Evolutionary conservation across 2,797 vertebrate genomes (phyloP).

Genomic region (Spondyliosoma cantharus): DNA sequence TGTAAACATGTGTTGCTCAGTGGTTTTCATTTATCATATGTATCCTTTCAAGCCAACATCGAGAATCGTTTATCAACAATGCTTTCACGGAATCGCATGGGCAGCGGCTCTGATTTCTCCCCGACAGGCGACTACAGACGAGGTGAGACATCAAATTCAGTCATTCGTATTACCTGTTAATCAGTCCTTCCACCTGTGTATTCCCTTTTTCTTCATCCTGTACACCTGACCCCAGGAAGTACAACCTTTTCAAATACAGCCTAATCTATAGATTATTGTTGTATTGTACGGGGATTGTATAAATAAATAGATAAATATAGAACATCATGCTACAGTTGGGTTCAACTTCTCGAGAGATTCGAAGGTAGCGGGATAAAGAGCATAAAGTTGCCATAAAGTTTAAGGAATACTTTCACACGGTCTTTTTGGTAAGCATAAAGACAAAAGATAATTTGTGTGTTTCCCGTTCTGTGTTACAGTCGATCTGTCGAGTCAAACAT

Average conservation of each 20-base stretch:
- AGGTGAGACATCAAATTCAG: constrained; percentile 63
- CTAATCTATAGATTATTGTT: not conserved
- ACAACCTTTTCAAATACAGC: not conserved
- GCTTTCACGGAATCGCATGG: constrained; percentile 53
- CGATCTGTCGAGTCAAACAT: constrained; percentile 67
- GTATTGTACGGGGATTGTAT: no score
- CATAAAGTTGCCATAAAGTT: no score
- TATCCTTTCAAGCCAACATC: constrained; percentile 72
- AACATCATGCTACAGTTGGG: not conserved
- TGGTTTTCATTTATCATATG: not conserved
- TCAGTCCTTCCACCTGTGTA: not conserved
- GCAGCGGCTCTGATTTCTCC: constrained; percentile 54
- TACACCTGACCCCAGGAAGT: not conserved
- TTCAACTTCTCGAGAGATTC: no score
- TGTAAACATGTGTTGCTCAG: not conserved
- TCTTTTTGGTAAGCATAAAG: not conserved
- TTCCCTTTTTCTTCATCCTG: not conserved
- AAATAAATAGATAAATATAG: not conserved
- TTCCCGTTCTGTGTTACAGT: constrained; percentile 24
- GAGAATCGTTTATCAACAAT: constrained; percentile 75
- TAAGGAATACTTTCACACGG: no score
- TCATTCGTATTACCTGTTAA: not conserved
- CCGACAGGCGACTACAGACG: constrained; percentile 83
- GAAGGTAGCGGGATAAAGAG: no score
- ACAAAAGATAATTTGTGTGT: not conserved